These are phyloP conservation scores for Apodemus agrarius DNA, from an alignment of 2,797 vertebrate species.

Conservation along the genomic window DNA sequence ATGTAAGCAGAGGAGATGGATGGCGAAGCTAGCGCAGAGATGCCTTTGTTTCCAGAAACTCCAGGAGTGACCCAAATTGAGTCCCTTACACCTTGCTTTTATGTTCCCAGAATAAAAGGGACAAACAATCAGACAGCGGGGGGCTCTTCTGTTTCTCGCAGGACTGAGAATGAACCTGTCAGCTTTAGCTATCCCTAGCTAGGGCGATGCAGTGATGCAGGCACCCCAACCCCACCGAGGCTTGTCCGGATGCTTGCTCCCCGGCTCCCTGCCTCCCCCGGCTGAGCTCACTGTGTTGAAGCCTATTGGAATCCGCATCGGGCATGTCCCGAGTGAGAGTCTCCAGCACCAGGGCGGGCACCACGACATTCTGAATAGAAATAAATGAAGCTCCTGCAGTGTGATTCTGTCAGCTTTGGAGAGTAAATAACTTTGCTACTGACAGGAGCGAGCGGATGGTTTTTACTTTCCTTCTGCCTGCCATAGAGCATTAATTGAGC, in stretches of 20 bases:
- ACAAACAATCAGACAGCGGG: neutral
- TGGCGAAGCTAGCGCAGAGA: neutral
- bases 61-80: neutral
- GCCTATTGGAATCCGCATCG: slow-evolving; percentile 79
- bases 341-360: slow-evolving; percentile 86
- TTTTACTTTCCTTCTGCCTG: slow-evolving; percentile 87
- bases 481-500: slow-evolving; percentile 90
- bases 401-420: slow-evolving; percentile 90
- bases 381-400: slow-evolving; percentile 91
- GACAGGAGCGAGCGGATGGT: slow-evolving; percentile 87
- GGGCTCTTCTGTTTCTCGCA: neutral
- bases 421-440: slow-evolving; percentile 91
- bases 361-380: slow-evolving; percentile 88
- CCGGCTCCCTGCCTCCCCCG: neutral
- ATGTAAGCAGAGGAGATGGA: neutral
- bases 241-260: neutral
- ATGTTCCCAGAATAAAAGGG: slow-evolving; percentile 52
- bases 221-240: neutral
- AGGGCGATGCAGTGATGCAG: neutral
- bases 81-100: neutral
- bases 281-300: slow-evolving; percentile 38
- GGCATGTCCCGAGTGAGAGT: slow-evolving; percentile 80
- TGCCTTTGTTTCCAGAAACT: slow-evolving; percentile 37
- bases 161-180: rapidly evolving
- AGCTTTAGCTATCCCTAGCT: no score